Evolutionary conservation across 2,113 vertebrate species (phyloP).

Genomic region (Pedetes capensis): DNA sequence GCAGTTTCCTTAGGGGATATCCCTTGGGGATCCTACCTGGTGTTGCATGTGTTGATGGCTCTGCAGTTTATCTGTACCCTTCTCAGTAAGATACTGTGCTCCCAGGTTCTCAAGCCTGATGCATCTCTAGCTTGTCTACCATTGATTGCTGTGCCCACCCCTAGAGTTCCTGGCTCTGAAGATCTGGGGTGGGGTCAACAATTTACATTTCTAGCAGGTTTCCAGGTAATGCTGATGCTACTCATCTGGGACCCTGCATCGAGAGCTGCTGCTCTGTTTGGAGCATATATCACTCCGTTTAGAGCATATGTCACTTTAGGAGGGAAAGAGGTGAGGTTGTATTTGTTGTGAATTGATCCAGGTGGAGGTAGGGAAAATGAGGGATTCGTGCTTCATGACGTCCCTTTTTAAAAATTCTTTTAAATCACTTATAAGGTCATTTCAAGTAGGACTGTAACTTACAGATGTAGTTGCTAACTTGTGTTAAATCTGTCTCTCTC

Average conservation of each 20-base stretch:
- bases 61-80: background rate
- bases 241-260: background rate
- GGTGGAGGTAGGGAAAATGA: background rate
- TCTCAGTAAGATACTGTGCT: background rate
- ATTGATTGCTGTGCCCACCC: background rate
- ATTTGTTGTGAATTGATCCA: background rate
- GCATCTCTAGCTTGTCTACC: background rate
- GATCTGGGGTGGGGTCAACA: background rate
- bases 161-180: background rate
- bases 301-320: no score
- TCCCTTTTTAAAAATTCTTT: background rate
- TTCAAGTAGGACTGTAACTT: background rate
- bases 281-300: no score
- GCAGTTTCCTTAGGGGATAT: background rate
- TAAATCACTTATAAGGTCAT: background rate
- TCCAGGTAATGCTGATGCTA: background rate
- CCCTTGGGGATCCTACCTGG: background rate
- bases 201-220: background rate
- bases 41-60: background rate
- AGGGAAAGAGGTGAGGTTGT: background rate
- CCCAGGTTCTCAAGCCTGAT: background rate
- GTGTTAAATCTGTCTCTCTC: constrained; percentile 60
- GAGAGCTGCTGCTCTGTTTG: background rate
- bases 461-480: constrained; percentile 3
- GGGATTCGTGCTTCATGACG: background rate